A percentile compares a stretch with the other conserved stretches of the same genome.
Evolutionary conservation across 2,113 vertebrate species (phyloP).

Genomic region (Myrmecophaga tridactyla): DNA sequence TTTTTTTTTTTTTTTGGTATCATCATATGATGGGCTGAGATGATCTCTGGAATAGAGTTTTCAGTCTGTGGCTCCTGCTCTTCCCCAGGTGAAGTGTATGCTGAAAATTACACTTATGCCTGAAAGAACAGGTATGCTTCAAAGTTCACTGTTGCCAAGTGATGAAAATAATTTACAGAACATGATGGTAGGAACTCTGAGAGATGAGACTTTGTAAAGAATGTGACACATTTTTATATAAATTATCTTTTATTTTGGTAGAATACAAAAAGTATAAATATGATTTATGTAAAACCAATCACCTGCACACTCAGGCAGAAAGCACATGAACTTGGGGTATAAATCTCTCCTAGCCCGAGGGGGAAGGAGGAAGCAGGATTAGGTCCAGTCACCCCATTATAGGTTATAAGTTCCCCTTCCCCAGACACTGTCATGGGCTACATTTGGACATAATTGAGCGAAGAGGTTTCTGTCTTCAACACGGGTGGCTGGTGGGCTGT

Average conservation of each 20-base stretch:
- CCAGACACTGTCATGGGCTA: neutral
- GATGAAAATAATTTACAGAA: neutral
- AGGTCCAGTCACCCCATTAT: rapidly evolving
- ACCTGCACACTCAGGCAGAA: neutral
- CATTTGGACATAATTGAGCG: neutral
- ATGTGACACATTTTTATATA: conserved; percentile 60
- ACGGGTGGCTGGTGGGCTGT: neutral
- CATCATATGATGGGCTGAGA: rapidly evolving
- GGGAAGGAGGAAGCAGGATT: neutral
- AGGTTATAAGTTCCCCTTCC: neutral
- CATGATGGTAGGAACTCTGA: neutral
- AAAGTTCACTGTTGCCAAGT: neutral
- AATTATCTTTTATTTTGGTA: conserved; percentile 82
- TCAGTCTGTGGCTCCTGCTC: neutral
- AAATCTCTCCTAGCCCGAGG: neutral
- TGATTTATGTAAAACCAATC: conserved; percentile 68
- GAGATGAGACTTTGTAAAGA: neutral
- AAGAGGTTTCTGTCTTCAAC: neutral
- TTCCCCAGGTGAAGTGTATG: neutral
- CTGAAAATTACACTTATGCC: neutral
- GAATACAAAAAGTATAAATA: conserved; percentile 85
- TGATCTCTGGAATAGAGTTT: neutral
- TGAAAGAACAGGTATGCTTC: neutral
- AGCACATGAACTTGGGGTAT: neutral
- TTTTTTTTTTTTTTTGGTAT: no score